Conservation (phyloP, 2,888 invertebrate species). For the Cryptus viduatorius region DNA sequence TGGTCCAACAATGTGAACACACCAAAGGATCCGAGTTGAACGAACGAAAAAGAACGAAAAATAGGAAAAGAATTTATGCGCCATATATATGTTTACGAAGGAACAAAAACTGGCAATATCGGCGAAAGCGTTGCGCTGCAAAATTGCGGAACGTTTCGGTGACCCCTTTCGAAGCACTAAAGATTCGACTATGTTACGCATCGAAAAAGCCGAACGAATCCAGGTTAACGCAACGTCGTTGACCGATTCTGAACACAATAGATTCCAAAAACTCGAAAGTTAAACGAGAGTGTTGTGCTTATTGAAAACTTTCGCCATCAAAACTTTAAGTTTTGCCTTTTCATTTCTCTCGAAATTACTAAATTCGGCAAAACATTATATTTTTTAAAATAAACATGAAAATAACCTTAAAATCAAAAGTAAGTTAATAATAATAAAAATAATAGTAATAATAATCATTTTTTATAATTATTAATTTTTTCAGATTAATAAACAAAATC, state of each 20-base stretch:
- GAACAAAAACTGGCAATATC: conserved; percentile 10
- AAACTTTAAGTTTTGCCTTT: too few relatives aligned
- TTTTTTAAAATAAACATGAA: too few relatives aligned
- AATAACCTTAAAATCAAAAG: neutral
- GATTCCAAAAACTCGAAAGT: neutral
- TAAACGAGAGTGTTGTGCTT: neutral
- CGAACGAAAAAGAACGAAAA: conserved; percentile 29
- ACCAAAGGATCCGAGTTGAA: conserved; percentile 21
- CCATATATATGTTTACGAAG: conserved; percentile 1
- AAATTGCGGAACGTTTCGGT: conserved; percentile 34
- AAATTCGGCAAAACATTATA: too few relatives aligned
- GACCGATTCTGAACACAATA: neutral
- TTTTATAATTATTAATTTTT: too few relatives aligned
- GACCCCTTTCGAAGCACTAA: conserved; percentile 32
- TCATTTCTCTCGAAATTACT: too few relatives aligned
- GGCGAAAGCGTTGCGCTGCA: conserved; percentile 32
- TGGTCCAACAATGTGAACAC: conserved; percentile 55
- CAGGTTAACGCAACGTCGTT: neutral
- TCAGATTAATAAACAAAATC: too few relatives aligned
- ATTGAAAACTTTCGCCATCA: too few relatives aligned
- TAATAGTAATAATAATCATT: too few relatives aligned
- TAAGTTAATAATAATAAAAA: too few relatives aligned
- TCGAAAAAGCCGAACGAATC: neutral
- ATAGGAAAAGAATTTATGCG: conserved; percentile 11
- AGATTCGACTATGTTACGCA: neutral